Conservation (phyloP, 2,113 vertebrate genomes). For the Thymallus thymallus region DNA sequence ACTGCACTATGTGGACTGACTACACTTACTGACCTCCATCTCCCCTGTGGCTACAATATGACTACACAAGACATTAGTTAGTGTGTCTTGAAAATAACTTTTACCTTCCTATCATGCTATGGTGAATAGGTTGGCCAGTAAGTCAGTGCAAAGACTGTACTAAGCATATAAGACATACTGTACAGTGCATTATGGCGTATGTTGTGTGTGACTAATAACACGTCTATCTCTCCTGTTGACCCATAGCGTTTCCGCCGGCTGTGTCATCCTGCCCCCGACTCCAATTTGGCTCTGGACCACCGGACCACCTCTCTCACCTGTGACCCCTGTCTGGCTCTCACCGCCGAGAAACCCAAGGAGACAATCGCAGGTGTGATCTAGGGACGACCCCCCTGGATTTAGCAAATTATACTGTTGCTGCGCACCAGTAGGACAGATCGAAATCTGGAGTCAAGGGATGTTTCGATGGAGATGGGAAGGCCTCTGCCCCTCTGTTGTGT, state of each 20-base stretch:
- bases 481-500: background rate
- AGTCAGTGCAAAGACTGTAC: too few species aligned
- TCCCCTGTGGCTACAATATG: background rate
- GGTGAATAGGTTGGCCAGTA: too few species aligned
- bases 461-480: background rate
- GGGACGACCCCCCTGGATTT: background rate
- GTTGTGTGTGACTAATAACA: too few species aligned
- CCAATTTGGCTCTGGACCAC: slow-evolving; percentile 20
- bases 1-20: background rate
- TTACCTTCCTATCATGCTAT: background rate
- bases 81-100: background rate
- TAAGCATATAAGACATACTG: too few species aligned
- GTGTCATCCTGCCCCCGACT: slow-evolving; percentile 41
- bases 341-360: slow-evolving; percentile 35
- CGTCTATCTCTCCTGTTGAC: background rate
- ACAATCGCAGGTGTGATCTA: background rate
- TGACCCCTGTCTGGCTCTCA: slow-evolving; percentile 34
- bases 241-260: slow-evolving; percentile 52
- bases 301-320: slow-evolving; percentile 16
- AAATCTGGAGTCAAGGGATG: background rate
- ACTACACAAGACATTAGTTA: background rate
- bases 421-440: background rate
- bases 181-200: too few species aligned
- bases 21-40: too few species aligned
- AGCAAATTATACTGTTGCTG: background rate